Evolutionary conservation across 2,113 vertebrate species (phyloP), one percentile per base, ranked within the genome.

Genomic region (Balaenoptera acutorostrata): DNA sequence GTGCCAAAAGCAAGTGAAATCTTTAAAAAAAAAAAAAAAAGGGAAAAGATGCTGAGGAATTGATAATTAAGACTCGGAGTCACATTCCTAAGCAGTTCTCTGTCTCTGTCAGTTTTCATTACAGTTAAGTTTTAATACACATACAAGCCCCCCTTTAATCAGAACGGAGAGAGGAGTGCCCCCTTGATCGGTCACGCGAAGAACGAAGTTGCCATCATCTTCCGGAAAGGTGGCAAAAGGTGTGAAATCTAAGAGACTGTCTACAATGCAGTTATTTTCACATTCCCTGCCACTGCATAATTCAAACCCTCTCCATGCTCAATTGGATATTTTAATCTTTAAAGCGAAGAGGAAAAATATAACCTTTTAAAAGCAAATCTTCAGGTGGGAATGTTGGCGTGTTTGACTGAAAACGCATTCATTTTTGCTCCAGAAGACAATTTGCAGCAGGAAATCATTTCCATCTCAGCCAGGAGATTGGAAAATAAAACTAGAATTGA

Each of bases 291-390:
- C 10, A 41, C 33, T 33, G 9, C 41, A 55, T 49, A 33, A 93
- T 57, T 95, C 88, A 92, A 95, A 97, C 59, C 6, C 29, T 82
- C 49, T 75, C 2, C 4, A 14, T 1, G 0, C 6, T 88, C 27
- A 92, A 75, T 39, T 66, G 0, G 33, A 93, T 0, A 8, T 2
- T n/a, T 95, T 69, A 86, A 88, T 94, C 21, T 96, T 77, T 68
- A 63, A 46, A 36, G 3, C 0, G 31, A 88, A 96, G 84, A 27
- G 72, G 87, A 55, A 84, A 3, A 84, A 7, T 27, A 17, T 5
- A 57, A 3, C 4, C 39, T 93, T 94, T 93, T 72, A 11, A 80
- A 95, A 90, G 81, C 10, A 96, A 80, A 80, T 77, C 13, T 96
- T 96, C 15, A 93, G 77, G 23, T 63, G n/a, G 9, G 77, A 18